Evolutionary conservation across 2,888 invertebrate genomes (phyloP).

Genomic region (Philonicus albiceps): DNA sequence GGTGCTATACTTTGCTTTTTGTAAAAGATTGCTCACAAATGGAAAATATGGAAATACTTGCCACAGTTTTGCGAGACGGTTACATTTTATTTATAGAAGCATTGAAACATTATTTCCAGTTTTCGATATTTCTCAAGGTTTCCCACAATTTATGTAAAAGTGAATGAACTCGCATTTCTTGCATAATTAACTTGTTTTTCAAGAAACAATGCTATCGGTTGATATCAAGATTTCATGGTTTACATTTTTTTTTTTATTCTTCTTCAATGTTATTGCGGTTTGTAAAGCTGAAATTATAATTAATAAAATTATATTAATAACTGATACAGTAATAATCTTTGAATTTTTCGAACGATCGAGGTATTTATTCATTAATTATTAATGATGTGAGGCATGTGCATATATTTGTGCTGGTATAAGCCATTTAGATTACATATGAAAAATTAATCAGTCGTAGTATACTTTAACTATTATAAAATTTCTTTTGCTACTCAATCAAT

Average conservation of each 20-base stretch:
- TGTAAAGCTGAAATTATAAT: too few relatives aligned
- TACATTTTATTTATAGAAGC: neutral
- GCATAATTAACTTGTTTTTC: neutral
- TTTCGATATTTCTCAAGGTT: neutral
- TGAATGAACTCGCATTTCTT: neutral
- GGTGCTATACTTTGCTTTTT: neutral
- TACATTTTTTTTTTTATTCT: neutral
- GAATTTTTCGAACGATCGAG: too few relatives aligned
- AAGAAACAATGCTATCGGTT: neutral
- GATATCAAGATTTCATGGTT: neutral
- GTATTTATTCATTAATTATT: too few relatives aligned
- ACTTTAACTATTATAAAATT: too few relatives aligned
- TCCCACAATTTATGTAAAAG: neutral
- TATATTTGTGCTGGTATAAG: too few relatives aligned
- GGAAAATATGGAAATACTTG: neutral
- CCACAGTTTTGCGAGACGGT: neutral
- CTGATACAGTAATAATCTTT: too few relatives aligned
- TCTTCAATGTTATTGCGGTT: too few relatives aligned
- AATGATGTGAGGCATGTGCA: too few relatives aligned
- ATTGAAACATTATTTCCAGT: neutral
- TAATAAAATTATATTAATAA: too few relatives aligned
- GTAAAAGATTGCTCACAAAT: neutral
- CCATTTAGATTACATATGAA: too few relatives aligned
- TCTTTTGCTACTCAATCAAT: too few relatives aligned
- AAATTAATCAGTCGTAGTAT: too few relatives aligned